Base-by-base conservation (phyloP, 1,140 invertebrate genomes). In the Drosophila sproati region DNA sequence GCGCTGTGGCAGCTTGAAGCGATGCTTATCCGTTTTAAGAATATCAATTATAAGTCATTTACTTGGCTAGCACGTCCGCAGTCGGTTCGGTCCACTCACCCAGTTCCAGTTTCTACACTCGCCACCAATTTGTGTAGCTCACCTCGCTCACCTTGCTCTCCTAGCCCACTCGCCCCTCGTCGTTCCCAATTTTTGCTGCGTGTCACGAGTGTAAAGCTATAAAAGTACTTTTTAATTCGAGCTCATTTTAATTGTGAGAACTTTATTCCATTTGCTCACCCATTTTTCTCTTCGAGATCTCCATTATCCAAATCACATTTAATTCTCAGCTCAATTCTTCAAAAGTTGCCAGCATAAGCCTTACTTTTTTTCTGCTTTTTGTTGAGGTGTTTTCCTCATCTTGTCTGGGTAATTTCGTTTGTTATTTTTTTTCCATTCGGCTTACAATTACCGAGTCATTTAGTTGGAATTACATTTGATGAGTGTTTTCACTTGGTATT, bases 11-110 rank as follows among this genome's bases (percentile, higher is more conserved):
- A 8, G 39, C 62, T 52, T 43, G 66, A 6, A 37, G 35, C 72
- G 85, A 88, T 88, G 85, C 72, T 80, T 88, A 88, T 88, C 88
- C 87, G 82, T 91, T 91, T 91, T 83, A 76, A 72, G 87, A 91
- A 91, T 91, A 91, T 88, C 87, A 91, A 91, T 91, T 91, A 91
- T 91, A 91, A 81, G 77, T 91, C 82, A 91, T 91, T 91, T 91
- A 80, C 74, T 80, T 80, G 80, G 69, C 83, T 62, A 57, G 73
- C 87, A 91, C 82, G 82, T 87, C 73, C 77, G 77, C 70, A 64
- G 34, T 29, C 10, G 10, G 67, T 68, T 55, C 62, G 76, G 56
- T 82, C 73, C 60, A 64, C 73, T 83, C 78, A 83, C 85, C 85
- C 80, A 78, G 77, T 79, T 71, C 60, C 55, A 77, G 68, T 77